phyloP scores from a whole-genome alignment of 2,113 vertebrate species.

The Megalops atlanticus region DNA sequence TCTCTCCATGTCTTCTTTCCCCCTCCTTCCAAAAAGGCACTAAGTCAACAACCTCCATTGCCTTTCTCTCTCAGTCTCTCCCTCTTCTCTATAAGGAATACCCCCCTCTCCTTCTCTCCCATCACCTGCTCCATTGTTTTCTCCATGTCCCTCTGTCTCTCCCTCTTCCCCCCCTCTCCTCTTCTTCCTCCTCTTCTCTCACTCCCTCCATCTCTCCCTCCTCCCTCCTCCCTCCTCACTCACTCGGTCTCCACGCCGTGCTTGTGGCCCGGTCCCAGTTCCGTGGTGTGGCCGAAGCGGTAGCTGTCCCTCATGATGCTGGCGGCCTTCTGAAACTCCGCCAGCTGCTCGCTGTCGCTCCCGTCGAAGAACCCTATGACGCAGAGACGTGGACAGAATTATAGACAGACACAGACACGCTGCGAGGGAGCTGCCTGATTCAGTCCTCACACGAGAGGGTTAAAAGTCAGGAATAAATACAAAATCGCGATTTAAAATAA shows the following conservation, averaged over 20 bases:
- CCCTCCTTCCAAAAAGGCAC: too few relatives aligned
- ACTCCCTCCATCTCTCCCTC: not conserved
- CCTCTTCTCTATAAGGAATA: too few relatives aligned
- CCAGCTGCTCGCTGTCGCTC: constrained; percentile 39
- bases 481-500: too few relatives aligned
- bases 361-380: constrained; percentile 52
- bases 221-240: constrained; percentile 18
- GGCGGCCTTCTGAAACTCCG: constrained; percentile 48
- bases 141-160: not conserved
- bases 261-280: constrained; percentile 31
- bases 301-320: constrained; percentile 48
- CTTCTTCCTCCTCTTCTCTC: too few relatives aligned
- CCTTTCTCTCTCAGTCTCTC: too few relatives aligned
- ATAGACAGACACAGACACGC: not conserved
- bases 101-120: not conserved
- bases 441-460: too few relatives aligned
- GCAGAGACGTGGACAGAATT: not conserved
- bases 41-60: too few relatives aligned
- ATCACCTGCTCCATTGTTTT: not conserved
- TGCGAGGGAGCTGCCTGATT: too few relatives aligned
- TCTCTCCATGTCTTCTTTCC: too few relatives aligned
- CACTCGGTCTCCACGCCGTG: constrained; percentile 48
- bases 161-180: too few relatives aligned
- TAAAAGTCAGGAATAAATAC: too few relatives aligned
- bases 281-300: constrained; percentile 48